Evolutionary conservation across 2,888 invertebrate genomes (phyloP), one percentile per base, ranked within the genome.

Genomic region (Scaptomyza flava): DNA sequence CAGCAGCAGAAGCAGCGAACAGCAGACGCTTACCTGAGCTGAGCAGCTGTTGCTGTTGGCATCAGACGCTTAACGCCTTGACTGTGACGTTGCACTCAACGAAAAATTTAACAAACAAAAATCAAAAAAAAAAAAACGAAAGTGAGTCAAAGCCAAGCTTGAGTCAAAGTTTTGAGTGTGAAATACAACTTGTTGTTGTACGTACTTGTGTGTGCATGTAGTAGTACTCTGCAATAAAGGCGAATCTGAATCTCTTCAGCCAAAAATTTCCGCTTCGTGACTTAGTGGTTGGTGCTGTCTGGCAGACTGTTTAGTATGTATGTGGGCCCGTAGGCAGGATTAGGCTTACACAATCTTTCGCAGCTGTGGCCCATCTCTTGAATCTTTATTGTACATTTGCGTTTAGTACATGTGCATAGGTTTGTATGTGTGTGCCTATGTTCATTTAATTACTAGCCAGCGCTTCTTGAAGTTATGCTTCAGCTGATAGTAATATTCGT

Each of bases 221-320:
- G 47, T 30, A 11, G 7, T 33, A 33, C 33, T 33, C 5, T 48
- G 46, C 46, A 47, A 34, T 36, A 48, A 67, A 72, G 61, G 34
- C 63, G 63, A 67, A 68, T 61, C 36, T 68, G 63, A 67, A 68
- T 61, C 36, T 68, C 50, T 61, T 42, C 34, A 31, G 57, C 65
- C 62, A 63, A 72, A 87, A 72, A 68, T 87, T 81, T 84, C 76
- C 87, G 76, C 81, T 75, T 78, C 71, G 74, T 63, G 68, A 68
- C 53, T 79, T 50, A 54, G 66, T 61, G 52, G 60, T 50, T 34
- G 50, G 34, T 50, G 17, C 36, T n/a, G 8, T 41, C 38, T 50
- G 34, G 9, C 48, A 34, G 34, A 34, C 20, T 34, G 34, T 50
- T 50, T 17, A 41, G 41, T 41, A 50, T 33, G 41, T 41, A 50